Evolutionary conservation across 1,140 invertebrate species (phyloP), one percentile per base, ranked within the genome.

Genomic region (Macrostomum lignano): DNA sequence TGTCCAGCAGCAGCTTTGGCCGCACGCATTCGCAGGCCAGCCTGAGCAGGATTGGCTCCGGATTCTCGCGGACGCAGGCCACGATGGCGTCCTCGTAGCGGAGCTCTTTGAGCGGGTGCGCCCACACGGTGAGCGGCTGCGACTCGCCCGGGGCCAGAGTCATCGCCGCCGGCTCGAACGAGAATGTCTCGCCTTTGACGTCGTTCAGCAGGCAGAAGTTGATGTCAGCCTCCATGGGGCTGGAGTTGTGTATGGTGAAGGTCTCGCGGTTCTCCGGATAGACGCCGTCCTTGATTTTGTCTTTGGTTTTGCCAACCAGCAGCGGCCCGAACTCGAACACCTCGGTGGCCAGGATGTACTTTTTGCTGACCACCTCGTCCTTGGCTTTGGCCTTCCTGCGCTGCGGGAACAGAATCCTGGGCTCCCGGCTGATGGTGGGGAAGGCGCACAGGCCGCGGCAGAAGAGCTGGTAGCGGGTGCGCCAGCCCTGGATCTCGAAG

Each of bases 301-400:
- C 52, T 38, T 49, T 40, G 11, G 44, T 46, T 39, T 52, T 54
- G 25, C 51, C 52, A 32, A 54, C 46, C 3, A 55, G 40, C 5
- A 58, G 40, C 10, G 56, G 56, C 9, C 56, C 56, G 55, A 60
- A 60, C 35, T 57, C 52, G 46, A 52, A 59, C 7, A 37, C 44
- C 25, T 58, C 54, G 5, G 42, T 45, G 9, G 43, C 38, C 3
- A 57, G 36, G 17, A 59, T 44, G 35, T 51, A 59, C 38, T 55
- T 56, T 43, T 58, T 55, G 36, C 49, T 42, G 2, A 56, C 41
- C 35, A 57, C 58, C 39, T 58, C 54, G 36, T 52, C 48, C 11
- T 30, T 10, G 21, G 47, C 44, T 31, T 45, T 46, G 21, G 31
- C 47, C 44, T 53, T 56, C 39, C 49, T 51, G 13, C 49, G 40